Percentiles rank a stretch among this genome's conserved stretches.
phyloP scores from a whole-genome alignment of 2,888 invertebrate genomes.

The Uropetala carovei region DNA sequence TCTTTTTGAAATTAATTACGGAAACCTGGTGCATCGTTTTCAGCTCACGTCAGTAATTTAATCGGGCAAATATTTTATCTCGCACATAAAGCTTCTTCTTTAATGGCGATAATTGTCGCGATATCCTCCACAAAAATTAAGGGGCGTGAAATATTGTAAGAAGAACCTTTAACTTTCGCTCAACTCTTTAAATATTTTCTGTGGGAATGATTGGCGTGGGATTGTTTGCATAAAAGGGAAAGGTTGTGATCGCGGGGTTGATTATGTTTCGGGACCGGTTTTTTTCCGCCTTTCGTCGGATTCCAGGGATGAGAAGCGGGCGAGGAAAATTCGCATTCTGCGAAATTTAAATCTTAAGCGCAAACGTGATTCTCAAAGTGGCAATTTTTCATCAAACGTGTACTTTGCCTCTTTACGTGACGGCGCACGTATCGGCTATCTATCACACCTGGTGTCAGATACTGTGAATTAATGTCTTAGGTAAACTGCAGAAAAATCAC shows the following conservation, averaged over 20 bases:
- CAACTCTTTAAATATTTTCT: neutral
- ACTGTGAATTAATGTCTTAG: too few species aligned
- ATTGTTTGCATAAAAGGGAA: neutral
- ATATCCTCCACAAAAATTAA: neutral
- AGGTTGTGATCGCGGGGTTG: neutral
- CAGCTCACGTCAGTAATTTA: neutral
- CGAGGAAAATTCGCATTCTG: constrained; percentile 10
- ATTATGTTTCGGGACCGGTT: constrained; percentile 22
- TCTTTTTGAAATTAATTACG: too few species aligned
- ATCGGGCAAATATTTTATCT: neutral
- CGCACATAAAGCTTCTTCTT: neutral
- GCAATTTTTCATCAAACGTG: constrained; percentile 21
- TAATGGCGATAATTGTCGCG: neutral
- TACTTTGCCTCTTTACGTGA: constrained; percentile 25
- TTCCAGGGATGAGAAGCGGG: neutral
- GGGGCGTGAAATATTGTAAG: constrained; percentile 1
- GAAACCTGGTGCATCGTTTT: neutral
- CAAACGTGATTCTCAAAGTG: neutral
- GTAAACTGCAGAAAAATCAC: too few species aligned
- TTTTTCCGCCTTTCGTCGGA: neutral
- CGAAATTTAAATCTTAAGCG: constrained; percentile 2
- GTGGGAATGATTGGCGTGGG: neutral
- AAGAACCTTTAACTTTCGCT: constrained; percentile 5
- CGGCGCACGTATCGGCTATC: neutral
- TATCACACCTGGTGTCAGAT: too few species aligned